These are phyloP conservation scores for Meda fulgida DNA, from an alignment of 2,797 vertebrate species.

Conservation along the genomic window DNA sequence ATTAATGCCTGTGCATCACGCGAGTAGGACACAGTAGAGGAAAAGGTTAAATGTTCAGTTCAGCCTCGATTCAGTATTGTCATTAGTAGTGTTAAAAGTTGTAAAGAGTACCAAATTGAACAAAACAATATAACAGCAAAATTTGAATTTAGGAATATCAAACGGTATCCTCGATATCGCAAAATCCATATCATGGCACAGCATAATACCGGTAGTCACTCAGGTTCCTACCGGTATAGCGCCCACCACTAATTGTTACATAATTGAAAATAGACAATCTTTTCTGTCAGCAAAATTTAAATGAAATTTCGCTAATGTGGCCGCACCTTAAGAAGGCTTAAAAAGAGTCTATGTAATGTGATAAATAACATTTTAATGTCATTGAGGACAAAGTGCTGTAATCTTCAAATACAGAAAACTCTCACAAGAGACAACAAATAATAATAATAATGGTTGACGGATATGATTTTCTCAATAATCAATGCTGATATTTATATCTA, in stretches of 20 bases:
- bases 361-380: background rate
- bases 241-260: background rate
- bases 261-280: background rate
- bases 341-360: background rate
- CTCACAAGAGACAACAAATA: background rate
- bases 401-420: background rate
- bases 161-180: too few species aligned
- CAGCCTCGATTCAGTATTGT: too few species aligned
- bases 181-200: too few species aligned
- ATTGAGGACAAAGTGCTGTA: background rate
- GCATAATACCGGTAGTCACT: too few species aligned
- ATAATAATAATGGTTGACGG: background rate
- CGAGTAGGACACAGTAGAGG: too few species aligned
- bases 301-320: background rate
- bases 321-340: background rate
- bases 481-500: background rate
- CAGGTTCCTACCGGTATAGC: too few species aligned
- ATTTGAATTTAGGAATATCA: too few species aligned
- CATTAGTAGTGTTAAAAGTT: too few species aligned
- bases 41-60: too few species aligned
- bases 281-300: background rate
- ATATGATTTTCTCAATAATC: background rate
- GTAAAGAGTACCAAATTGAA: too few species aligned
- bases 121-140: too few species aligned
- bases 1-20: too few species aligned